Percentiles rank a stretch among this genome's conserved stretches.
Evolutionary conservation across 2,888 invertebrate species (phyloP).

Genomic region (Oligia strigilis): DNA sequence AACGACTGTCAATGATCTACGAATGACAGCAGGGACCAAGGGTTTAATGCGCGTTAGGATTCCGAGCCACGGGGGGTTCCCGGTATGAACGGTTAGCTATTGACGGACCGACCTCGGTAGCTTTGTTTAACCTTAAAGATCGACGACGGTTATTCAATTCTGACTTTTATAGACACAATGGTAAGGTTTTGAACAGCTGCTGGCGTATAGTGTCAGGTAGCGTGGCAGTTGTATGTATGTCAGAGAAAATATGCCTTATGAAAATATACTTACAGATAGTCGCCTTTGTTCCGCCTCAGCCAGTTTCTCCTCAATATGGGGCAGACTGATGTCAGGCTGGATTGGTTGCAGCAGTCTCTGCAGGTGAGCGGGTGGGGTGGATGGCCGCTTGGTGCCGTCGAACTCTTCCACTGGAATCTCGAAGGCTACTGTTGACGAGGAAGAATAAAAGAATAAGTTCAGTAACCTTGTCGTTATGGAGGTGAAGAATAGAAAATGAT

Average conservation of each 20-base stretch:
- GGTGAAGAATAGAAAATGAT: no score
- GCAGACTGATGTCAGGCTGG: slow-evolving; percentile 90
- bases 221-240: background rate
- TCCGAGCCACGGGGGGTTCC: background rate
- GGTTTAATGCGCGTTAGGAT: background rate
- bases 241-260: background rate
- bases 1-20: background rate
- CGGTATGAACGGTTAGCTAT: no score
- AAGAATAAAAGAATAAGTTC: background rate
- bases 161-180: background rate
- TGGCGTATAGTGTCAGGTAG: no score
- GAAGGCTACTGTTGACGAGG: slow-evolving; percentile 90
- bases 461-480: background rate
- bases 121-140: background rate
- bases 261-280: slow-evolving; percentile 83
- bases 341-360: slow-evolving; percentile 92
- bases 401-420: slow-evolving; percentile 91
- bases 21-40: background rate
- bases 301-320: slow-evolving; percentile 93
- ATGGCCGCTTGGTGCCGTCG: slow-evolving; percentile 82
- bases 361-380: slow-evolving; percentile 92
- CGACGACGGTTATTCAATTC: background rate
- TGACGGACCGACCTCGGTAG: background rate
- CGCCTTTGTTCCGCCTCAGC: slow-evolving; percentile 94
- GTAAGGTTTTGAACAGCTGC: background rate